phyloP scores from a whole-genome alignment of 2,797 vertebrate genomes.

The Erithacus rubecula region DNA sequence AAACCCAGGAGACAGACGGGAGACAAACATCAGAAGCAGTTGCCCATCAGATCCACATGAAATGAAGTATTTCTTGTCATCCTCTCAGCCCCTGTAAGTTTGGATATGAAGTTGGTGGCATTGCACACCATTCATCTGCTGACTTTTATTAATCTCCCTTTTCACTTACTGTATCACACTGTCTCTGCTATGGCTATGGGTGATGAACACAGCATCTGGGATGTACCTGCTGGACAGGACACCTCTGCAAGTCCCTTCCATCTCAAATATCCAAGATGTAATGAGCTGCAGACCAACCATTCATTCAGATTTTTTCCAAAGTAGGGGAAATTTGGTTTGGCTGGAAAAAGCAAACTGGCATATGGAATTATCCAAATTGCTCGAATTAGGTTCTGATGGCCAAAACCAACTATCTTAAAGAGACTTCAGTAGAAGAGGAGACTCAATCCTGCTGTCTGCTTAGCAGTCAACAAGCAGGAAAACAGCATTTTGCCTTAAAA shows the following conservation, averaged over 20 bases:
- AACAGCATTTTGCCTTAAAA: background rate
- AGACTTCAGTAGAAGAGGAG: background rate
- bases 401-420: background rate
- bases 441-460: background rate
- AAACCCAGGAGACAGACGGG: accelerated
- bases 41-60: background rate
- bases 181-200: background rate
- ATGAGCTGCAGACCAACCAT: background rate
- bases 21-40: background rate
- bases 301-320: background rate
- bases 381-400: background rate
- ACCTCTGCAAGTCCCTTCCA: background rate
- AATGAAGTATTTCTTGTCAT: background rate
- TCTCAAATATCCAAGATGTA: background rate
- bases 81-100: background rate
- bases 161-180: background rate
- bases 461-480: background rate
- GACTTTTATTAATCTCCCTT: background rate
- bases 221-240: background rate
- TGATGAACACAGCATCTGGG: background rate
- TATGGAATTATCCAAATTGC: background rate
- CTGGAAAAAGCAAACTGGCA: background rate
- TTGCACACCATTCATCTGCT: background rate
- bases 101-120: background rate
- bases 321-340: background rate